phyloP scores from a whole-genome alignment of 1,140 invertebrate species.

The Paraescarpia echinospica region DNA sequence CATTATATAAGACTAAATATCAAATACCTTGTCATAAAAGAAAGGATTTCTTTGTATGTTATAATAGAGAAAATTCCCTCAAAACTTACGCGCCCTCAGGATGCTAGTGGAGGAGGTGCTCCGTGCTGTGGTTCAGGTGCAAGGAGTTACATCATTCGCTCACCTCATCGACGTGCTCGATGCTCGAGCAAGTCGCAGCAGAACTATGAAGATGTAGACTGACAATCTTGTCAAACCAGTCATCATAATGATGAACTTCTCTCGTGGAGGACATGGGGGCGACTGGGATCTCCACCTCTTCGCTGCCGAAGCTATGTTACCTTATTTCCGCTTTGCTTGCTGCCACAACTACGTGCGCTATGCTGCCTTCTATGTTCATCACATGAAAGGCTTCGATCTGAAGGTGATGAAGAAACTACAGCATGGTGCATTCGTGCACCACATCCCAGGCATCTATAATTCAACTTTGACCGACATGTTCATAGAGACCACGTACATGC shows the following conservation, averaged over 20 bases:
- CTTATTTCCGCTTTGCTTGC: constrained; percentile 13
- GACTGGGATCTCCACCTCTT: constrained; percentile 16
- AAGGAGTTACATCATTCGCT: too few species aligned
- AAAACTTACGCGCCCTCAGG: too few species aligned
- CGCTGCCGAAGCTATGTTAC: constrained; percentile 10
- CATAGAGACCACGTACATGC: constrained; percentile 19
- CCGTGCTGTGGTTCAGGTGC: too few species aligned
- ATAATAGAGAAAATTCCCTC: too few species aligned
- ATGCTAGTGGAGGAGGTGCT: too few species aligned
- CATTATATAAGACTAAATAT: too few species aligned
- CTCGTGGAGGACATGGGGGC: too few species aligned
- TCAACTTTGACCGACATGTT: constrained; percentile 16
- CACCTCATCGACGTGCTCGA: too few species aligned
- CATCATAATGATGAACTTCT: not conserved
- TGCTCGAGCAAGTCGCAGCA: too few species aligned
- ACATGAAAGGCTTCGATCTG: constrained; percentile 11
- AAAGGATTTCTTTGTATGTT: too few species aligned
- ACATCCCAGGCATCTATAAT: constrained; percentile 13
- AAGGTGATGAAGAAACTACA: constrained; percentile 7
- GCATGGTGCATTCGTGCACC: constrained; percentile 12
- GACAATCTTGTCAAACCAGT: constrained; percentile 13
- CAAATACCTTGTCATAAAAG: too few species aligned
- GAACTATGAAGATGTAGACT: not conserved
- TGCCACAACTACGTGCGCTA: constrained; percentile 15
- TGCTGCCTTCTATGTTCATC: constrained; percentile 13